Evolutionary conservation across 1,140 invertebrate genomes (phyloP).

Genomic region (Procambarus virginalis): DNA sequence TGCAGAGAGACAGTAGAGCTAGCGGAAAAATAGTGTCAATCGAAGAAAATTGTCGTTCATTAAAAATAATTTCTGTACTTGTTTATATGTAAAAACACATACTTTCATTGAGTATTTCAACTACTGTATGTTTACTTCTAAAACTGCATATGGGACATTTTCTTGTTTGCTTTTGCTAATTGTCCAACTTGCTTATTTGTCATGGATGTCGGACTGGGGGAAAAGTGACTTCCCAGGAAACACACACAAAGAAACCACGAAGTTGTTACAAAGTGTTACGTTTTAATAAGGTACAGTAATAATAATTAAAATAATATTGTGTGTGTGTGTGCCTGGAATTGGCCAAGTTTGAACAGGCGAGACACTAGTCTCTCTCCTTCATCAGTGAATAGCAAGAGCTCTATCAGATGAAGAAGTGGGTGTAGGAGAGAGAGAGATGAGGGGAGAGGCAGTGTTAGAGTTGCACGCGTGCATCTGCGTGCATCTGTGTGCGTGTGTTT

Average conservation of each 20-base stretch:
- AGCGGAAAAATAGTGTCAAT: too few relatives aligned
- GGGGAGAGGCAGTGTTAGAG: too few relatives aligned
- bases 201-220: too few relatives aligned
- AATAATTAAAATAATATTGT: not conserved
- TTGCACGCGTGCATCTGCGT: not conserved
- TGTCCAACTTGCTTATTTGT: not conserved
- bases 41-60: not conserved
- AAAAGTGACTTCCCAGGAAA: too few relatives aligned
- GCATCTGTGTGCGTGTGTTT: constrained; percentile 5
- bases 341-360: too few relatives aligned
- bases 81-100: not conserved
- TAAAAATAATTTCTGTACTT: not conserved
- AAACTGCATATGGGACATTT: not conserved
- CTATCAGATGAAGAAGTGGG: too few relatives aligned
- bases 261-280: too few relatives aligned
- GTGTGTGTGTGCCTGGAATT: not conserved
- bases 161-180: not conserved
- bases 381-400: too few relatives aligned
- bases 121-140: not conserved
- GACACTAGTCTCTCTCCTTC: too few relatives aligned
- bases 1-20: too few relatives aligned
- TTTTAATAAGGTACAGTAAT: not conserved
- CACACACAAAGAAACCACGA: too few relatives aligned
- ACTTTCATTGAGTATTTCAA: not conserved
- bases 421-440: too few relatives aligned